phyloP scores from a whole-genome alignment of 2,888 invertebrate species.

The Epicampocera succincta region DNA sequence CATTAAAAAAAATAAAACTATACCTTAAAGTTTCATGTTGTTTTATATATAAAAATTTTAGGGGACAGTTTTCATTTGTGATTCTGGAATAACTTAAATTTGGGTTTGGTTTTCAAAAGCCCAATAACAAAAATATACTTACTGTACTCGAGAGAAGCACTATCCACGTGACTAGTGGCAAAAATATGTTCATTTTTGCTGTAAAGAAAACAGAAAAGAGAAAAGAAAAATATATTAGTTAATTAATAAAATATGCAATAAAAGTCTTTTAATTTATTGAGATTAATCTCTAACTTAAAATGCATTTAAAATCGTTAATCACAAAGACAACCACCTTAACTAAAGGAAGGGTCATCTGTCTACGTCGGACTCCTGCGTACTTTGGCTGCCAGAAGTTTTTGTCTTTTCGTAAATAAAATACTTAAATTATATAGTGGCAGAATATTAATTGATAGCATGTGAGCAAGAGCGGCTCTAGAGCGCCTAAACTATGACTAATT shows the following conservation, averaged over 20 bases:
- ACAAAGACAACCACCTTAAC: neutral
- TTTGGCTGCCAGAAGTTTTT: neutral
- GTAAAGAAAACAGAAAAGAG: conserved; percentile 84
- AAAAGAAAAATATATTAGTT: conserved; percentile 69
- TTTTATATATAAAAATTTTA: too few species aligned
- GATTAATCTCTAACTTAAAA: conserved; percentile 41
- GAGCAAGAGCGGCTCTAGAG: conserved; percentile 39
- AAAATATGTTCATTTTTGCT: conserved; percentile 96
- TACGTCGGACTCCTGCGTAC: neutral
- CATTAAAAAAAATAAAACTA: too few species aligned
- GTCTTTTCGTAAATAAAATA: conserved; percentile 12
- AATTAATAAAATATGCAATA: conserved; percentile 71
- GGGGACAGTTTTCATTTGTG: too few species aligned
- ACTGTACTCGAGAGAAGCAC: conserved; percentile 91
- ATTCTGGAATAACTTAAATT: conserved; percentile 14
- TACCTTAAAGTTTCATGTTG: too few species aligned
- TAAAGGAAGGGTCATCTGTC: neutral
- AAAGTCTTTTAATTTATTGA: conserved; percentile 44
- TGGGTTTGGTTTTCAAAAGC: neutral
- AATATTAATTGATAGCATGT: conserved; percentile 66
- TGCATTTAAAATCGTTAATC: conserved; percentile 51
- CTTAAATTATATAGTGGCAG: conserved; percentile 52
- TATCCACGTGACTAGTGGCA: conserved; percentile 96
- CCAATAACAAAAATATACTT: conserved; percentile 82
- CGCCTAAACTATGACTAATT: conserved; percentile 74